phyloP scores from a whole-genome alignment of 2,797 vertebrate genomes.

The Toxotes lorentzi region DNA sequence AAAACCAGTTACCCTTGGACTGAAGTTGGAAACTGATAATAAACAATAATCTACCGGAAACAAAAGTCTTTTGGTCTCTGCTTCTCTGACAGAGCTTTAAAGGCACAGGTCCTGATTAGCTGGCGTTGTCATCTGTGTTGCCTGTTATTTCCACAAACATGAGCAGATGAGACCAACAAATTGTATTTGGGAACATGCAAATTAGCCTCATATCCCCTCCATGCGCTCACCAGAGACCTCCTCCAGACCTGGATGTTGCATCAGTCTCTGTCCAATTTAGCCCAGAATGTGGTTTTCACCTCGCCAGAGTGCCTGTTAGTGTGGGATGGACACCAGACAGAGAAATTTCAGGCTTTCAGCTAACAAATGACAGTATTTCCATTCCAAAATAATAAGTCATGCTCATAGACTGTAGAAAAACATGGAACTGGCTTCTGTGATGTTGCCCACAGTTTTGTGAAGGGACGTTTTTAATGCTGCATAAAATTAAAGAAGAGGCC shows the following conservation, averaged over 20 bases:
- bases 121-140: constrained; percentile 41
- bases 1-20: neutral
- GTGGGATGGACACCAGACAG: too few relatives aligned
- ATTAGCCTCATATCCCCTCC: constrained; percentile 26
- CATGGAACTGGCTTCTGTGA: neutral
- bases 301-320: neutral
- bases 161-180: constrained; percentile 52
- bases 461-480: neutral
- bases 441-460: neutral
- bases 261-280: constrained; percentile 36
- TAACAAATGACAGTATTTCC: neutral
- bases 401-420: neutral
- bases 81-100: neutral
- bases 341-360: neutral
- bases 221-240: constrained; percentile 24
- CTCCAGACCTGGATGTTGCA: constrained; percentile 35
- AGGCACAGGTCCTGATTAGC: constrained; percentile 27
- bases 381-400: neutral
- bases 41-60: neutral
- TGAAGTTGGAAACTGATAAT: neutral
- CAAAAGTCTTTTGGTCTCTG: neutral
- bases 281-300: constrained; percentile 1
- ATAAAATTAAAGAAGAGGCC: neutral
- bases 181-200: constrained; percentile 53
- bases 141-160: constrained; percentile 49